Base-by-base conservation (phyloP, 1,140 invertebrate species). In the Apis dorsata region DNA sequence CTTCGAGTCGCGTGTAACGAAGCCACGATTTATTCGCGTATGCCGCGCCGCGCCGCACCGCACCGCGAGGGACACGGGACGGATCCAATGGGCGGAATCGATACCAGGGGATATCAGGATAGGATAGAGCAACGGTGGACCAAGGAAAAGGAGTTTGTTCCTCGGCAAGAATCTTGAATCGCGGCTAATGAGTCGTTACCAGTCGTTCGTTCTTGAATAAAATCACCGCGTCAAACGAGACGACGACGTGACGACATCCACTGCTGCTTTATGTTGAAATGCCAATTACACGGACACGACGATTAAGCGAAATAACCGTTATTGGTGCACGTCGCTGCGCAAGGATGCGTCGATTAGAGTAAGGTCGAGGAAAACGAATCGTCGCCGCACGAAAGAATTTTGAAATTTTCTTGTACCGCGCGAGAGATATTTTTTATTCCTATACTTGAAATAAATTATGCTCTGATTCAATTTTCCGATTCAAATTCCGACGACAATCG, bases 11-110 rank as follows among this genome's bases (percentile, higher is more conserved):
- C 87, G 86, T 90, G 91, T 92, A 92, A 93, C 89, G 91, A 93
- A 93, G 91, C 89, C 90, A 90, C 91, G 90, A 92, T 92, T 92
- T 93, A 92, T 92, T 91, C 88, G 88, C 83, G 80, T 85, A 84
- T 83, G 86, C 86, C 75, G 80, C 68, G 28, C 76, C 84, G 60
- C 80, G 84, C 84, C 76, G 80, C 68, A n/a, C 76, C 84, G 60
- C 80, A 80, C 84, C 76, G 71, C 53, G 85, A 83, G 75, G 68
- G 65, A 72, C 83, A 62, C 57, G 34, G 34, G 34, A 12, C 53
- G 78, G 83, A 88, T 88, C 84, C 85, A 81, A 60, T 49, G 62
- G 59, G 74, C 70, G 79, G 70, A 77, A 88, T 88, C 86, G 86
- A 88, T 88, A 84, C 87, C 71, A 76, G 34, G 63, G 5, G 34